Evolutionary conservation across 1,140 invertebrate genomes (phyloP), one percentile per base, ranked within the genome.

Genomic region (Melanaphis sacchari): DNA sequence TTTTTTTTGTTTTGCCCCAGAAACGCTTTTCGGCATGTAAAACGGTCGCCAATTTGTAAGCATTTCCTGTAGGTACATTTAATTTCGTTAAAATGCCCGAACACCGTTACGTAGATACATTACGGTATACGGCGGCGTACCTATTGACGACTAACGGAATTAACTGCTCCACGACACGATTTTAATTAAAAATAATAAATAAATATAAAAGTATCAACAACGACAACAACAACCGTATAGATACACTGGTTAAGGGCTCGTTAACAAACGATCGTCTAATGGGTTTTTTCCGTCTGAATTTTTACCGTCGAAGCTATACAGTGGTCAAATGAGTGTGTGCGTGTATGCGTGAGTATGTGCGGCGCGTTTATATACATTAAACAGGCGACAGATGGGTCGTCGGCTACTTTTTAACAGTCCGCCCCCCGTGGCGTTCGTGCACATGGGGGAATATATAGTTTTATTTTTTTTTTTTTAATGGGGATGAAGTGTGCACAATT

Each of bases 401-500:
- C 6, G 66, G 66, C 66, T 91, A 76, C 41, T 82, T 91, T 91
- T 46, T 41, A 85, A 93, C 81, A 93, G 41, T 38, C 46, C 91
- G 46, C 91, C 91, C 91, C 91, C 91, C 81, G 91, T 49, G 22
- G 81, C 31, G 91, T 41, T 41, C 36, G 43, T 84, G 8, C 36
- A 40, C 91, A 21, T 21, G 81, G 46, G 76, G 76, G 52, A 90
- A 90, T 88, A 85, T 84, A n/a, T 90, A 41, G 88, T 52, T 90
- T 90, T 82, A 11, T 66, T n/a, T 76, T 91, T 41, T 66, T 91
- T 92, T 93, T 40, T 49, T 11, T 92, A 92, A 92, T 82, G 90
- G 54, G 54, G 90, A 92, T 92, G 90, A 92, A 93, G 46, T 54
- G 76, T 93, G 91, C 91, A 81, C 91, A 41, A 81, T 82, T 49